These are phyloP conservation scores for Chrysochloris asiatica DNA, from an alignment of 2,113 vertebrate genomes.

Conservation along the genomic window DNA sequence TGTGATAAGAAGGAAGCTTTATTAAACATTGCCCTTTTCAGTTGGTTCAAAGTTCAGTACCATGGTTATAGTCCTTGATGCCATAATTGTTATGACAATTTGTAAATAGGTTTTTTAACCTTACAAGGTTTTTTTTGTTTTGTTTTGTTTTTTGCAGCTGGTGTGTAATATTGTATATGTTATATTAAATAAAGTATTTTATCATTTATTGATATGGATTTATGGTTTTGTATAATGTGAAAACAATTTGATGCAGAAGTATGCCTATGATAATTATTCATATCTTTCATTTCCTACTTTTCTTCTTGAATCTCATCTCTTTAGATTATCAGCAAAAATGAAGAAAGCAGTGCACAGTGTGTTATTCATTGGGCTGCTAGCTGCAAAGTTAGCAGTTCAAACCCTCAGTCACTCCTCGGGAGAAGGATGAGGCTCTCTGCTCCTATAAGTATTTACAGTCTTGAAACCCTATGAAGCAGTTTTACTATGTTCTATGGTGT, in stretches of 20 bases:
- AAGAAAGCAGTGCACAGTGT: neutral
- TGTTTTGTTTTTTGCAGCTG: neutral
- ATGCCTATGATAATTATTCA: neutral
- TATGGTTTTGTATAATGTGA: neutral
- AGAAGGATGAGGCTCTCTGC: too few relatives aligned
- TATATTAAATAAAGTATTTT: constrained; percentile 23
- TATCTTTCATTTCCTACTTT: neutral
- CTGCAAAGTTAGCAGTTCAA: too few relatives aligned
- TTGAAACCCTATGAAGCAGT: too few relatives aligned
- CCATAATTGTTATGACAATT: rapidly evolving
- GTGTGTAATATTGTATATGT: neutral
- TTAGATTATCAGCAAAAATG: neutral
- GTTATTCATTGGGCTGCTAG: too few relatives aligned
- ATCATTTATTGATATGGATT: neutral
- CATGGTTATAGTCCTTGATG: rapidly evolving
- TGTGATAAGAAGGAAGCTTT: neutral
- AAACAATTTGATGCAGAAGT: neutral
- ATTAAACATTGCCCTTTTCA: neutral
- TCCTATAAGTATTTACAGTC: too few relatives aligned
- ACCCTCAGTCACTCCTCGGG: too few relatives aligned
- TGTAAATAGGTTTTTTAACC: neutral
- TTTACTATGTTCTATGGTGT: too few relatives aligned
- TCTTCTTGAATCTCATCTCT: neutral
- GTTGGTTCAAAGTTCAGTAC: neutral
- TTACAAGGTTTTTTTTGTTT: too few relatives aligned